These are phyloP conservation scores for Lethrus apterus DNA, from an alignment of 1,140 invertebrate species.

Conservation along the genomic window DNA sequence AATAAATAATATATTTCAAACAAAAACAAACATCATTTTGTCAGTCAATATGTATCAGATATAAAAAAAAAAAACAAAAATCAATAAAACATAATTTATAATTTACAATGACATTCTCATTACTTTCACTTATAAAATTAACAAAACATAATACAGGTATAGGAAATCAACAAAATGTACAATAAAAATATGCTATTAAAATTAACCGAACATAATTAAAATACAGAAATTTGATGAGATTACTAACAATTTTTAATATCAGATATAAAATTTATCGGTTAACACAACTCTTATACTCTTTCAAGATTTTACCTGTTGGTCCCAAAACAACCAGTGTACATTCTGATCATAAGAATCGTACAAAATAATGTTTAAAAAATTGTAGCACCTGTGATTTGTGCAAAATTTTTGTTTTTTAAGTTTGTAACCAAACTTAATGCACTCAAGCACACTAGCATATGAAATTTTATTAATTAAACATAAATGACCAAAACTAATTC, in stretches of 20 bases:
- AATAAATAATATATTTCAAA: conserved; percentile 37
- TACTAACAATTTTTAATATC: too few species aligned
- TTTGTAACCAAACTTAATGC: conserved; percentile 19
- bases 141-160: conserved; percentile 5
- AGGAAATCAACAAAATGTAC: too few species aligned
- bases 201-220: too few species aligned
- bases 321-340: conserved; percentile 9
- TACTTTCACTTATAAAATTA: not conserved
- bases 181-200: too few species aligned
- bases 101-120: conserved; percentile 4
- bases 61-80: conserved; percentile 18
- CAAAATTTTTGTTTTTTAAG: conserved; percentile 7
- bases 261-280: too few species aligned
- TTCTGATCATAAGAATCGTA: conserved; percentile 9
- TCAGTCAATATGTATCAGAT: conserved; percentile 30
- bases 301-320: conserved; percentile 12
- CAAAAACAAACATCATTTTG: conserved; percentile 30
- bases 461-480: too few species aligned
- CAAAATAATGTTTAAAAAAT: conserved; percentile 8
- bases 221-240: too few species aligned
- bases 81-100: conserved; percentile 13
- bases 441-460: too few species aligned
- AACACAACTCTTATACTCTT: too few species aligned
- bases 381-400: conserved; percentile 9
- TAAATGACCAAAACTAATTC: too few species aligned